Percentiles rank a stretch among this genome's conserved stretches.
Conservation (phyloP, 1,140 invertebrate species). For the Drosophila repletoides region DNA sequence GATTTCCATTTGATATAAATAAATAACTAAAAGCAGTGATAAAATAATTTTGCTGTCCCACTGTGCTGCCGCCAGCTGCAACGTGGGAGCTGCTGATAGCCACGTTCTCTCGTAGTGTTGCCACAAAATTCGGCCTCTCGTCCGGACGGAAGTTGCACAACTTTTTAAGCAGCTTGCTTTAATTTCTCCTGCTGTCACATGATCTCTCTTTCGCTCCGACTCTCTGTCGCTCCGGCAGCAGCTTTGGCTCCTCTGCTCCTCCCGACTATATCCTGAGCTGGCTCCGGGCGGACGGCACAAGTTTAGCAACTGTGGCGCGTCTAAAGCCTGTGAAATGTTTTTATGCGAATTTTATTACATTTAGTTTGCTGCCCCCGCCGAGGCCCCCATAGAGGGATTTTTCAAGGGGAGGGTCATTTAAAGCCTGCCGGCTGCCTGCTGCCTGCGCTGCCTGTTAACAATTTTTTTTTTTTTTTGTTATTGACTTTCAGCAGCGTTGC, state of each 20-base stretch:
- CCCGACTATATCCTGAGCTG: background rate
- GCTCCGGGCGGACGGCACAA: conserved; percentile 24
- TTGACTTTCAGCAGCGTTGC: conserved; percentile 61
- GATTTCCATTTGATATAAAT: too few species aligned
- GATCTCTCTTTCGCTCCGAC: conserved; percentile 17
- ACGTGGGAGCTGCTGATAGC: conserved; percentile 5
- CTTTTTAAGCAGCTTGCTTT: conserved; percentile 61
- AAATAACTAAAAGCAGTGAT: too few species aligned
- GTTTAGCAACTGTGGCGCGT: conserved; percentile 39
- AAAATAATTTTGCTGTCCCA: too few species aligned
- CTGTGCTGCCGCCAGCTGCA: conserved; percentile 8
- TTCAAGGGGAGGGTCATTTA: conserved; percentile 23
- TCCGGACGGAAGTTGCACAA: conserved; percentile 65
- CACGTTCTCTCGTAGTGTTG: background rate
- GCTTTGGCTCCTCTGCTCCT: background rate
- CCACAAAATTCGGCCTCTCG: conserved; percentile 19
- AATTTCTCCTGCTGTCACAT: conserved; percentile 50
- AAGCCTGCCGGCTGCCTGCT: too few species aligned
- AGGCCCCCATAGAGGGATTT: background rate
- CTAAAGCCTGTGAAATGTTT: conserved; percentile 65
- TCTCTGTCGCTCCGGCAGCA: background rate
- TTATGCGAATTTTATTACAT: conserved; percentile 79
- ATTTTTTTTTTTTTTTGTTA: conserved; percentile 75
- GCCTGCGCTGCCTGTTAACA: conserved; percentile 33
- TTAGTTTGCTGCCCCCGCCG: conserved; percentile 42